Evolutionary conservation across 2,113 vertebrate species (phyloP), one percentile per base, ranked within the genome.

Genomic region (Vimba vimba): DNA sequence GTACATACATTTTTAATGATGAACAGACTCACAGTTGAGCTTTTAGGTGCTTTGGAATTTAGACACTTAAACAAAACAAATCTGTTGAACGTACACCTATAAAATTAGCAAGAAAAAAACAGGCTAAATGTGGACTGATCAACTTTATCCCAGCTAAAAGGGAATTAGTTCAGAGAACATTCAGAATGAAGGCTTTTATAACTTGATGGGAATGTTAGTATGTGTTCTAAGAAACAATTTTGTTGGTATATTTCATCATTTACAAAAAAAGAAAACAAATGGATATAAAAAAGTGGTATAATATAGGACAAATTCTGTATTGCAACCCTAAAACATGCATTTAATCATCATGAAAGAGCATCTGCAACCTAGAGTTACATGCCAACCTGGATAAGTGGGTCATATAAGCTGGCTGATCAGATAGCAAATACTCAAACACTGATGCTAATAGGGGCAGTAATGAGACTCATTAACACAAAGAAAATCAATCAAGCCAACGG

Each of bases 391-490:
- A 60, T 73, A 89, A 90, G 86, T 85, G 74, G 50, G 87, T 90
- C 90, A 92, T 87, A 80, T 64, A 90, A 94, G 88, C 89, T 39
- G 45, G 75, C 62, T 10, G 88, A 92, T 92, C 92, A 73, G 90
- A 89, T 90, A 88, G 84, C 91, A 83, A 79, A 89, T 87, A 55
- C 90, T 90, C 89, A 89, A 82, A 84, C 57, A 82, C 75, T 80
- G 90, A 85, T 93, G 90, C 89, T 94, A 94, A 93, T 90, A 94
- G 86, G 87, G 47, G 86, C 90, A 89, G 93, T 95, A 95, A 95
- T 94, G 93, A 95, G 93, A 82, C 92, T 94, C 94, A 93, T 95
- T 95, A 94, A 83, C 89, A 93, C 90, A 90, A 89, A 84, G 91
- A 90, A 92, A 94, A 93, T 93, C 92, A 93, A 94, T 93, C 87